Evolutionary conservation across 1,140 invertebrate species (phyloP).

Genomic region (Meteorus sp.): DNA sequence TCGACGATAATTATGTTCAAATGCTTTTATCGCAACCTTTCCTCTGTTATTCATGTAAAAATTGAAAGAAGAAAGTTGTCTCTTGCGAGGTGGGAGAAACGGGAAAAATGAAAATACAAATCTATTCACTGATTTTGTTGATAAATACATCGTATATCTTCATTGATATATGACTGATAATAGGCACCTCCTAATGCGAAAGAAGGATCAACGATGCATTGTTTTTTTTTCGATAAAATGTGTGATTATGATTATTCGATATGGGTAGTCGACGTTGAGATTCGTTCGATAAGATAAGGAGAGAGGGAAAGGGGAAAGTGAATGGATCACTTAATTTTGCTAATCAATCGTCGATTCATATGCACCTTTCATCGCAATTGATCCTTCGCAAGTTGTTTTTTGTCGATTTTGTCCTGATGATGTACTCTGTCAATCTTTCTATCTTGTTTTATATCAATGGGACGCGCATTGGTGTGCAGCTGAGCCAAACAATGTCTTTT

Average conservation of each 20-base stretch:
- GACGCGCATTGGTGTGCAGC: conserved; percentile 44
- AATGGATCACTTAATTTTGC: conserved; percentile 57
- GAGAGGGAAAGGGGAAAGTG: conserved; percentile 38
- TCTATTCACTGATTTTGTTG: no score
- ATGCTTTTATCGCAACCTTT: no score
- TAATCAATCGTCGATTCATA: conserved; percentile 58
- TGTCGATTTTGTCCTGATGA: conserved; percentile 24
- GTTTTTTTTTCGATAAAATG: not conserved
- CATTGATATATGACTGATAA: no score
- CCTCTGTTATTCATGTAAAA: no score
- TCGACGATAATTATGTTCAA: no score
- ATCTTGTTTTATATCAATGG: conserved; percentile 16
- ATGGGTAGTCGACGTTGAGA: not conserved
- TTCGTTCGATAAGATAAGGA: not conserved
- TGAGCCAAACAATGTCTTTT: conserved; percentile 59
- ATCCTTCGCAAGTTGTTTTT: no score
- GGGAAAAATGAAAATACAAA: no score
- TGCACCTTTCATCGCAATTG: conserved; percentile 52
- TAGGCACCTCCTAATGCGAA: no score
- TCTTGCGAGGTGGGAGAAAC: no score
- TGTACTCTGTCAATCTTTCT: not conserved
- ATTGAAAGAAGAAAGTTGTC: no score
- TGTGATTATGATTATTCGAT: not conserved
- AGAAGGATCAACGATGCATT: no score
- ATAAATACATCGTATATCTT: no score